Conservation (phyloP, 2,113 vertebrate species). For the Empidonax alnorum region DNA sequence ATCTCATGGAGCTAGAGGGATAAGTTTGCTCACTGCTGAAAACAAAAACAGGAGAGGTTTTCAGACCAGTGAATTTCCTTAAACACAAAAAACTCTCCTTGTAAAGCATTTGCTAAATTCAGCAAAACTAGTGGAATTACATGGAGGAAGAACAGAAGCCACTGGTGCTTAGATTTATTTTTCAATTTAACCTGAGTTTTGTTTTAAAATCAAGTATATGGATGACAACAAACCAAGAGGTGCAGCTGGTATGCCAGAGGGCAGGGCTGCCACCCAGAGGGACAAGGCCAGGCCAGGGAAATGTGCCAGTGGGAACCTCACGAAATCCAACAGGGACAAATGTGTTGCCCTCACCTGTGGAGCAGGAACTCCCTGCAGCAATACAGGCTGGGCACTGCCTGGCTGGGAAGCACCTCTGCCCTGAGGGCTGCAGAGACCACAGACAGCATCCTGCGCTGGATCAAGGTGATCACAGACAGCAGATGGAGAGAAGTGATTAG, state of each 20-base stretch:
- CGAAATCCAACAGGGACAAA: background rate
- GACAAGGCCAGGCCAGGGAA: background rate
- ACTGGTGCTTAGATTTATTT: background rate
- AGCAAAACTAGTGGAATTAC: background rate
- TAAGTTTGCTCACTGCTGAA: background rate
- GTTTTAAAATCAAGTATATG: background rate
- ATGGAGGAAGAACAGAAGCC: background rate
- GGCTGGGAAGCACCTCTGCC: background rate
- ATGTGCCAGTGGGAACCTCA: rapidly evolving
- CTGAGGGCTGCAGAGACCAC: background rate
- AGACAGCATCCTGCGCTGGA: background rate
- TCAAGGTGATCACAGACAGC: background rate
- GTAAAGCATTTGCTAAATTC: background rate
- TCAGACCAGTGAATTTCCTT: background rate
- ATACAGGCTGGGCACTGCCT: background rate
- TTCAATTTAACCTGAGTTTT: background rate
- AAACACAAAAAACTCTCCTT: background rate
- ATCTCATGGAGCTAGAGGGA: background rate
- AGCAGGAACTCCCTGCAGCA: rapidly evolving
- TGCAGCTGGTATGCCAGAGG: background rate
- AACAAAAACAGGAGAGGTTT: background rate
- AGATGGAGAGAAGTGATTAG: background rate
- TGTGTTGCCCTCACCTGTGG: background rate
- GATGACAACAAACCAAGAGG: background rate
- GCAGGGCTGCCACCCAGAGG: background rate